A percentile compares a stretch with the other conserved stretches of the same genome.
These are phyloP conservation scores for Arothron firmamentum DNA, from an alignment of 2,113 vertebrate species.

Conservation along the genomic window DNA sequence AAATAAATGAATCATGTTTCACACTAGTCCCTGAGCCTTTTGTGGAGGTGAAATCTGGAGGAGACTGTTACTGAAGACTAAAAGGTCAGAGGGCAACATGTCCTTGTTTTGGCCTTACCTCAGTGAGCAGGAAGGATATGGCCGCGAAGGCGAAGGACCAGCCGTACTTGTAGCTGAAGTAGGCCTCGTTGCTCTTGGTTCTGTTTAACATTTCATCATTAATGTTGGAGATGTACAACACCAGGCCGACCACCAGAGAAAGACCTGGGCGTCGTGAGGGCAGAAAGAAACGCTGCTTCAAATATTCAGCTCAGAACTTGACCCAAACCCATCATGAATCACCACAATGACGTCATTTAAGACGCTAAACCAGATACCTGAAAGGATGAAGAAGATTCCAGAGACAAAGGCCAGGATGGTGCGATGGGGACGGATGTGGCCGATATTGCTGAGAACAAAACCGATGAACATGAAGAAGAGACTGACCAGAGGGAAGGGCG, in stretches of 20 bases:
- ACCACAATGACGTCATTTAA: neutral
- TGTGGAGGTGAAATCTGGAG: neutral
- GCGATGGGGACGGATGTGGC: conserved; percentile 90
- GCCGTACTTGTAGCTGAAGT: conserved; percentile 90
- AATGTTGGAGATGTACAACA: conserved; percentile 92
- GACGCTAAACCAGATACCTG: conserved; percentile 69
- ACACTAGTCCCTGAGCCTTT: neutral
- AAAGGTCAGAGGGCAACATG: neutral
- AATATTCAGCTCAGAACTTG: neutral
- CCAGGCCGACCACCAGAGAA: conserved; percentile 87
- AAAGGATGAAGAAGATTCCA: conserved; percentile 96
- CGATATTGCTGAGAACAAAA: conserved; percentile 93
- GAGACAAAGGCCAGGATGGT: conserved; percentile 96
- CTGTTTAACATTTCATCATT: conserved; percentile 90
- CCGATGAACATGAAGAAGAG: conserved; percentile 99
- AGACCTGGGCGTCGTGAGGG: conserved; percentile 73
- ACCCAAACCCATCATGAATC: neutral
- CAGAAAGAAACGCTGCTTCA: neutral
- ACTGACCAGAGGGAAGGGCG: conserved; percentile 94
- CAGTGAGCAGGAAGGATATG: conserved; percentile 89
- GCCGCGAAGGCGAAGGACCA: conserved; percentile 92
- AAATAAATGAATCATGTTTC: too few relatives aligned
- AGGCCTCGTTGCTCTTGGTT: conserved; percentile 83
- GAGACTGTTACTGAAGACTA: neutral
- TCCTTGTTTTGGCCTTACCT: conserved; percentile 70